Evolutionary conservation across 2,888 invertebrate genomes (phyloP).

Genomic region (Steromphala cineraria): DNA sequence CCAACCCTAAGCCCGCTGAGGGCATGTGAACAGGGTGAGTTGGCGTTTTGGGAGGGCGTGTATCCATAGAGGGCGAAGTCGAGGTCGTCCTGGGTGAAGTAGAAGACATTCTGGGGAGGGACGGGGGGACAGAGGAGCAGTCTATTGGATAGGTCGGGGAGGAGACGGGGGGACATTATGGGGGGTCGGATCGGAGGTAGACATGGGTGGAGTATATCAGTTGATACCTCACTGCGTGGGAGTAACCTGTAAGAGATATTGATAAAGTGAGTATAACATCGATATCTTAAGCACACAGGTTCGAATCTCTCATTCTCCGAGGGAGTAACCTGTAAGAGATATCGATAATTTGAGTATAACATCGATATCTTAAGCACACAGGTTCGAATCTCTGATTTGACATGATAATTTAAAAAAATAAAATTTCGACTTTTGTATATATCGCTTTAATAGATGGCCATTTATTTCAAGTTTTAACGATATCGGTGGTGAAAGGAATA

Average conservation of each 20-base stretch:
- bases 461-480: too few species aligned
- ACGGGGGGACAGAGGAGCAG: constrained; percentile 43
- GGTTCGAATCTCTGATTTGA: too few species aligned
- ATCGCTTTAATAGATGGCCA: too few species aligned
- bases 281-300: too few species aligned
- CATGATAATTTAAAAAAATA: too few species aligned
- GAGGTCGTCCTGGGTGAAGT: constrained; percentile 56
- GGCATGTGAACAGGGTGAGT: constrained; percentile 47
- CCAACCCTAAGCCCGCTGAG: constrained; percentile 62
- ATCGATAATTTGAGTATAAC: too few species aligned
- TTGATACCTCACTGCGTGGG: constrained; percentile 26
- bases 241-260: constrained; percentile 28
- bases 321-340: too few species aligned
- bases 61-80: constrained; percentile 64
- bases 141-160: constrained; percentile 56
- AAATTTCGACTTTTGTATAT: too few species aligned
- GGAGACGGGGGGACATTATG: constrained; percentile 32
- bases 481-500: too few species aligned
- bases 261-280: background rate
- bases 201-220: constrained; percentile 21
- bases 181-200: constrained; percentile 32
- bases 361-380: too few species aligned
- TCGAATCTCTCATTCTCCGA: too few species aligned
- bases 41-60: constrained; percentile 37
- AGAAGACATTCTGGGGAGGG: constrained; percentile 46